A percentile compares a stretch with the other conserved stretches of the same genome.
Conservation (phyloP, 2,113 vertebrate species). For the Lynx canadensis region DNA sequence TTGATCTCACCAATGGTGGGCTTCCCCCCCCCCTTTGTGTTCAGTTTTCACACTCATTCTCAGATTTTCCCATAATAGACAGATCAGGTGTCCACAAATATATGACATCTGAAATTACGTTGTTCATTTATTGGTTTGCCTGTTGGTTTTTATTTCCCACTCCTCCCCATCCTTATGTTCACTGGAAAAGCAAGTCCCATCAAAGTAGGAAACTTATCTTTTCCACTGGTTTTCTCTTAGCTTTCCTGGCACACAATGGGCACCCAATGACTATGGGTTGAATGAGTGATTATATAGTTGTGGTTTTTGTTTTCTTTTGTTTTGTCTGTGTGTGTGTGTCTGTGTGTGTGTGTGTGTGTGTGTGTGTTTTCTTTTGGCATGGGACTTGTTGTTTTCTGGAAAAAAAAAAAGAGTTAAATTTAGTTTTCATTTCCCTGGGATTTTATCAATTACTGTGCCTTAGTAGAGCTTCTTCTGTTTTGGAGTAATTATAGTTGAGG, state of each 20-base stretch:
- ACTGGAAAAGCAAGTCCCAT: not conserved
- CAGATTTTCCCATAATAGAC: not conserved
- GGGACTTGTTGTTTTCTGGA: not conserved
- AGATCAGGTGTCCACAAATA: not conserved
- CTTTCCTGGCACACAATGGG: not conserved
- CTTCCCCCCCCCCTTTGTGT: no score
- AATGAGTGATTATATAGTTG: not conserved
- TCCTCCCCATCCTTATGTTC: fast-evolving
- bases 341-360: not conserved
- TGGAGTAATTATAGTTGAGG: fast-evolving
- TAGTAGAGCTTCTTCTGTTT: fast-evolving
- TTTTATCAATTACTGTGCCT: not conserved
- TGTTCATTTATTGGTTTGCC: no score
- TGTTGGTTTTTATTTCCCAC: fast-evolving
- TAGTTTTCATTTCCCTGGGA: not conserved
- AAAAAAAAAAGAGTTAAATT: not conserved
- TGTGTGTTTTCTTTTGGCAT: not conserved
- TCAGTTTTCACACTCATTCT: not conserved
- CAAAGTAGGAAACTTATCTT: not conserved
- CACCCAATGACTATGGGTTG: fast-evolving
- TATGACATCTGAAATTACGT: fast-evolving
- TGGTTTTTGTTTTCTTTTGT: not conserved
- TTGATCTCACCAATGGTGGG: fast-evolving
- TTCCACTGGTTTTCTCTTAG: no score
- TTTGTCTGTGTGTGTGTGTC: not conserved